phyloP scores from a whole-genome alignment of 2,113 vertebrate species.

The Silurus asotus region DNA sequence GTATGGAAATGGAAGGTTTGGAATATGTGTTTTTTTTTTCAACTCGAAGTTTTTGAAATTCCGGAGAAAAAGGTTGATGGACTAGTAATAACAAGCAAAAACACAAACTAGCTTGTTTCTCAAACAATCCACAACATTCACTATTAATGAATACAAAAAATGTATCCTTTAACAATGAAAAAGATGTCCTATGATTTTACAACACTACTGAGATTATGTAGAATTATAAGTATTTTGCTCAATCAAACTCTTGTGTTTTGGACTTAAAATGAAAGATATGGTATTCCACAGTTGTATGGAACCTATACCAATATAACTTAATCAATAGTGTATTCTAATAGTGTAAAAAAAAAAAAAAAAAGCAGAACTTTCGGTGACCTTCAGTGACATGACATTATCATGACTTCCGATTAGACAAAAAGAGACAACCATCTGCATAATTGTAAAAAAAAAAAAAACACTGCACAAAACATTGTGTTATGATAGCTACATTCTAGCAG shows the following conservation, averaged over 20 bases:
- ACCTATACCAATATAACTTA: background rate
- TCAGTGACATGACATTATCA: background rate
- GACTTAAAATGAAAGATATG: background rate
- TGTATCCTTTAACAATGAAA: too few species aligned
- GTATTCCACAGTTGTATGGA: background rate
- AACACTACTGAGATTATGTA: background rate
- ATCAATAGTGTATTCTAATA: background rate
- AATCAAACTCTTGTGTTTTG: background rate
- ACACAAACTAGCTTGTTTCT: too few species aligned
- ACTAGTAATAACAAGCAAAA: too few species aligned
- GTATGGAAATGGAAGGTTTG: too few species aligned
- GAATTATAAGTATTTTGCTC: background rate
- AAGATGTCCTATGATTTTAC: background rate
- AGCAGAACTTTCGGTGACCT: background rate
- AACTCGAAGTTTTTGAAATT: too few species aligned
- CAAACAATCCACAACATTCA: too few species aligned
- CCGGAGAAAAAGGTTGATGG: too few species aligned
- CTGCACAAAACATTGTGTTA: background rate
- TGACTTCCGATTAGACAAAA: background rate
- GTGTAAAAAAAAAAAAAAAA: background rate
- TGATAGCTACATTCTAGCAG: background rate
- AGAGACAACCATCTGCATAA: background rate
- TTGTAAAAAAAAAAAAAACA: background rate
- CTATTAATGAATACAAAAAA: too few species aligned
- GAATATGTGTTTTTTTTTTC: too few species aligned